A percentile compares a stretch with the other conserved stretches of the same genome.
Conservation (phyloP, 2,797 vertebrate genomes). For the Sebastes paucispinis region DNA sequence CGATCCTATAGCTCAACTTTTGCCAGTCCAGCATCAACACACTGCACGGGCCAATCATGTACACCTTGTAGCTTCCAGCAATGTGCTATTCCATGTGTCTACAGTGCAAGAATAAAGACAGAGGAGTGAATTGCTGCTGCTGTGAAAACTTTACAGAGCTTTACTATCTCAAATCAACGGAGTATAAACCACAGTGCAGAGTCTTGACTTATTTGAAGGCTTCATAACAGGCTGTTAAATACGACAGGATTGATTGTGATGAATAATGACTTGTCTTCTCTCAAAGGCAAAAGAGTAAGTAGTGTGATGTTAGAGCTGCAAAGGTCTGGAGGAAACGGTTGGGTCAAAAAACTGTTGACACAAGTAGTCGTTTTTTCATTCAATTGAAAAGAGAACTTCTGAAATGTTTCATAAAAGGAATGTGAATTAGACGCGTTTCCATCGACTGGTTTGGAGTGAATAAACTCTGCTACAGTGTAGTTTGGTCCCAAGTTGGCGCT, state of each 20-base stretch:
- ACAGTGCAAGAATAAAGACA: neutral
- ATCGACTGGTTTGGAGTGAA: no score
- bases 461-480: no score
- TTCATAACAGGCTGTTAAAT: no score
- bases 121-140: neutral
- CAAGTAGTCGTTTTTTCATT: neutral
- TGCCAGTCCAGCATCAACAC: neutral
- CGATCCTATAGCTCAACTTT: neutral
- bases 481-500: no score
- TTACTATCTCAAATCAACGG: no score
- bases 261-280: neutral
- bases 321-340: neutral
- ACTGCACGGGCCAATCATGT: neutral
- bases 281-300: neutral
- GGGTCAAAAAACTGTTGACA: neutral
- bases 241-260: neutral
- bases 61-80: neutral
- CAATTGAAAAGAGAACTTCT: no score
- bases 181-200: no score
- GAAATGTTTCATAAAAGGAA: no score
- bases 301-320: neutral
- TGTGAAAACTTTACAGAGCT: no score
- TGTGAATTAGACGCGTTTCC: no score
- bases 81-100: neutral
- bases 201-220: no score